Conservation (phyloP, 2,888 invertebrate genomes). For the Cotesia congregata region DNA sequence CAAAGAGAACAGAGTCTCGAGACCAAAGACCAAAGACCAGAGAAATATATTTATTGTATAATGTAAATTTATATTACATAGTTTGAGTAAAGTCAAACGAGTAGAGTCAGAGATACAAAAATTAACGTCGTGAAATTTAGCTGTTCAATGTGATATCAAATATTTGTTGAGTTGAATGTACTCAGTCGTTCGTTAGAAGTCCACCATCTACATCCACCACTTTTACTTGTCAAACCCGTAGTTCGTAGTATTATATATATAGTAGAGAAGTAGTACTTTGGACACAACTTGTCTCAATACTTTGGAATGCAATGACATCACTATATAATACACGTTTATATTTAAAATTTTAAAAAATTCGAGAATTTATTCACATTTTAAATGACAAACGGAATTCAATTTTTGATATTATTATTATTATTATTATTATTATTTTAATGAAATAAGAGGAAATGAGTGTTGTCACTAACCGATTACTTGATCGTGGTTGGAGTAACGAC, state of each 20-base stretch:
- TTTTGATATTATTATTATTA: neutral
- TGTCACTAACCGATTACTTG: constrained; percentile 2
- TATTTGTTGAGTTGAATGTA: constrained; percentile 44
- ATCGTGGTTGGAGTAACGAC: neutral
- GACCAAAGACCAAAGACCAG: neutral
- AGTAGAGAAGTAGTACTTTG: constrained; percentile 13
- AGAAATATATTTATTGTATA: neutral
- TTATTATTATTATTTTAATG: neutral
- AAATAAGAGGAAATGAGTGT: constrained; percentile 7
- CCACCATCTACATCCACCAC: constrained; percentile 1
- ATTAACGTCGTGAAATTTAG: constrained; percentile 34
- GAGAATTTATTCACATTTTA: neutral
- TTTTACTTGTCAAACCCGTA: constrained; percentile 33
- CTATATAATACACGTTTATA: constrained; percentile 4
- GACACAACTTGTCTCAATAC: constrained; percentile 24
- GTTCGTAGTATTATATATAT: too few relatives aligned
- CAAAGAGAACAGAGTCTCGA: neutral
- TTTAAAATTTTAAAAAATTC: neutral
- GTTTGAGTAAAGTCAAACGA: constrained; percentile 28
- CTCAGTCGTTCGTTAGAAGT: constrained; percentile 38
- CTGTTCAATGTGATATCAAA: constrained; percentile 45
- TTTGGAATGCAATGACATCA: constrained; percentile 28
- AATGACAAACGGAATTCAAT: neutral
- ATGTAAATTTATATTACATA: constrained; percentile 13
- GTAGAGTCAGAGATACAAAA: constrained; percentile 6